Base-by-base conservation (phyloP, 1,140 invertebrate species). In the Hyposmocoma kahamanoa region DNA sequence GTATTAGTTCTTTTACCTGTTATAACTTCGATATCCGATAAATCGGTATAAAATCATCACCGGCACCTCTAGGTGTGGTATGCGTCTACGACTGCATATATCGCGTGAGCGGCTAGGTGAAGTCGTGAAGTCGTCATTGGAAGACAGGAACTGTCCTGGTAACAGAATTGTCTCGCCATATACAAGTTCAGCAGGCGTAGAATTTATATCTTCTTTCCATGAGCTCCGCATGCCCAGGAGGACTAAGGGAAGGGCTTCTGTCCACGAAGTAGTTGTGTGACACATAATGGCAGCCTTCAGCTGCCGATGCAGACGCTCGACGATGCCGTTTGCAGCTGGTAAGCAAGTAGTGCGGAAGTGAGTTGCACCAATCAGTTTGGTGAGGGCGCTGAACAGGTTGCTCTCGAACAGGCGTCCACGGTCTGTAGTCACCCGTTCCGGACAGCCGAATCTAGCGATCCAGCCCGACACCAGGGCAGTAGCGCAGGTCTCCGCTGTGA, bases 201-300 rank as follows among this genome's bases (percentile, higher is more conserved):
- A 22, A 18, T 53, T 42, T 6, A 66, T 3, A 22, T 68, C 62
- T 6, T 52, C 65, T 42, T 51, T 67, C 50, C 41, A 58, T 5
- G 46, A 19, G 19, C 46, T 50, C 9, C 52, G 52, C 13, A 63
- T 49, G 18, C 56, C 62, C 13, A 60, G 24, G 6, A 60, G 49
- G 1, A 60, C 50, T 21, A 43, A 17, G 3, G 52, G 56, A 19
- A 59, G 44, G 22, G 21, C 52, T 45, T 53, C 56, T 3, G 48
- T 50, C 56, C 52, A 59, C 8, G 42, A 39, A 2, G 45, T 8
- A 21, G 24, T 10, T 6, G 15, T 11, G 26, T 38, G 65, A 55
- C 42, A 51, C 41, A 47, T 66, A 15, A 86, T 52, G 5, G 83
- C 54, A 17, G 67, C 50, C 53, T 88, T 87, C n/a, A 88, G 51